Conservation (phyloP, 2,888 invertebrate species). For the Drosophila nr. fundita region DNA sequence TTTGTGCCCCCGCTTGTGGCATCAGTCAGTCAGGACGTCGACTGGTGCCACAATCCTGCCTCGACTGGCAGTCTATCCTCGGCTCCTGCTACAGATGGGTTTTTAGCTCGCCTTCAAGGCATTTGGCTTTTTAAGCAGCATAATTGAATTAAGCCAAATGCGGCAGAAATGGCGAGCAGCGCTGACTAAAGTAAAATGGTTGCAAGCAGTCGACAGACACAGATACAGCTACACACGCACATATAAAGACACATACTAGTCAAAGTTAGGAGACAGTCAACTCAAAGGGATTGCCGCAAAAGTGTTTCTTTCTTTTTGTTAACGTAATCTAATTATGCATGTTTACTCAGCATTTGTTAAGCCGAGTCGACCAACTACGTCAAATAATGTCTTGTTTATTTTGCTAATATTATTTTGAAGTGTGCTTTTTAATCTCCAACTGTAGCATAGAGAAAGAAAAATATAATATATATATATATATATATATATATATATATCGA, state of each 20-base stretch:
- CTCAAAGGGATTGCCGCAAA: slow-evolving; percentile 5
- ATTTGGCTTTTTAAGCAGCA: slow-evolving; percentile 68
- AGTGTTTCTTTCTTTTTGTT: slow-evolving; percentile 15
- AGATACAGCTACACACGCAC: background rate
- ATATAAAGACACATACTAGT: slow-evolving; percentile 4
- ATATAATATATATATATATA: background rate
- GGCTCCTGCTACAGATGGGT: slow-evolving; percentile 31
- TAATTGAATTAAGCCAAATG: slow-evolving; percentile 71
- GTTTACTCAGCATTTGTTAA: slow-evolving; percentile 36
- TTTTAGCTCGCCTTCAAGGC: slow-evolving; percentile 50
- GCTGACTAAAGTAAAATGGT: slow-evolving; percentile 37
- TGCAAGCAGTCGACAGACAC: slow-evolving; percentile 29
- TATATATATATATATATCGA: background rate
- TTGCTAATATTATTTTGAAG: background rate
- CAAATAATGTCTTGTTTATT: slow-evolving; percentile 8
- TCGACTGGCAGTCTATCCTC: slow-evolving; percentile 34
- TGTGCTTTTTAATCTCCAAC: background rate
- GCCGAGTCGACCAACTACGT: slow-evolving; percentile 36
- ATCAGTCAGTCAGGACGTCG: slow-evolving; percentile 36
- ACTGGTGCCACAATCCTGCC: slow-evolving; percentile 39
- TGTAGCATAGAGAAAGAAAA: background rate
- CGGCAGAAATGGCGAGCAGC: slow-evolving; percentile 36
- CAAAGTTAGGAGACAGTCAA: background rate
- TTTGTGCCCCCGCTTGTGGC: slow-evolving; percentile 32
- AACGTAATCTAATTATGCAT: slow-evolving; percentile 55